Evolutionary conservation across 2,113 vertebrate species (phyloP).

Genomic region (Hydrolagus affinis): DNA sequence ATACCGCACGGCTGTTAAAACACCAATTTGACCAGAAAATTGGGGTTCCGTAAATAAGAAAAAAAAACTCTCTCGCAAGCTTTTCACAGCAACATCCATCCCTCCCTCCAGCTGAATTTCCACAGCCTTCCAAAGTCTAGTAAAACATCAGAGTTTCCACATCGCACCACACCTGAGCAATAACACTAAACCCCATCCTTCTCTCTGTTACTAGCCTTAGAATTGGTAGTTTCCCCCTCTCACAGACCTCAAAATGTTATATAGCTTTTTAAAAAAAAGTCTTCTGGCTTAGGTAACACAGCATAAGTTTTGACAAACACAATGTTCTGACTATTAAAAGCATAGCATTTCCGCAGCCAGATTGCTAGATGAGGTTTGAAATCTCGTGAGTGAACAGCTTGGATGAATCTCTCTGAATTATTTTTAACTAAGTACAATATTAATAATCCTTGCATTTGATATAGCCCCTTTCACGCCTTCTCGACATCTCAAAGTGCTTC

Average conservation of each 20-base stretch:
- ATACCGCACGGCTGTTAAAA: neutral
- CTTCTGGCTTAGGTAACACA: too few species aligned
- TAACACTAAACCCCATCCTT: neutral
- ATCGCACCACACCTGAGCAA: slow-evolving; percentile 1
- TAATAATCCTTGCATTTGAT: too few species aligned
- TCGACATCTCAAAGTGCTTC: too few species aligned
- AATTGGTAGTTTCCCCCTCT: neutral
- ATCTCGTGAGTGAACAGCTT: neutral
- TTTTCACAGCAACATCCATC: slow-evolving; percentile 13
- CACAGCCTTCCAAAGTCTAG: neutral
- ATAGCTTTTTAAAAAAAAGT: neutral
- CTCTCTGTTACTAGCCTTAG: neutral
- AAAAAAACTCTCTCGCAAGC: neutral
- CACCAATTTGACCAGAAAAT: neutral
- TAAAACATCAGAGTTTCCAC: slow-evolving; percentile 23
- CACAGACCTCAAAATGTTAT: neutral
- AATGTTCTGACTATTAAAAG: neutral
- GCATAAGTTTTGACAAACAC: neutral
- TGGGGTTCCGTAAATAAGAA: slow-evolving; percentile 23
- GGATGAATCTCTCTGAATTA: too few species aligned
- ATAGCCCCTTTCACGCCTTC: too few species aligned
- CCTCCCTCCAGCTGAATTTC: slow-evolving; percentile 13
- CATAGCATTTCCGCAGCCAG: neutral
- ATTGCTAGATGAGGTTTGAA: neutral
- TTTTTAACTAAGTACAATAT: too few species aligned